Base-by-base conservation (phyloP, 2,113 vertebrate genomes). In the Fregetta grallaria region DNA sequence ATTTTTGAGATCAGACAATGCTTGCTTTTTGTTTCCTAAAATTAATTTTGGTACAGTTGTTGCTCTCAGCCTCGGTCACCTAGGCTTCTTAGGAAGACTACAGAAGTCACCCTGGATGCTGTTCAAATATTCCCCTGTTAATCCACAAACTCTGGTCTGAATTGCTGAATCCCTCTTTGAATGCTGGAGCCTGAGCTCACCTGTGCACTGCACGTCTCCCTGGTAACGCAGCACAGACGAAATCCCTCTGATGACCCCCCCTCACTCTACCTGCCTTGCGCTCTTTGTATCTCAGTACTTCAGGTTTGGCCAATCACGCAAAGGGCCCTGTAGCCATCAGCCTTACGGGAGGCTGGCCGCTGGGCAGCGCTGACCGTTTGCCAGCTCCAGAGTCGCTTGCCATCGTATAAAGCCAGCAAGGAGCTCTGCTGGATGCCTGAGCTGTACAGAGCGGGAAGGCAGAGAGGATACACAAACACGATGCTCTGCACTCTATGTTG, bases 271-370 rank as follows among this genome's bases (percentile, higher is more conserved):
- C 55, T 50, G 78, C n/a, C 58, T 61, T 0, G 3, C 18, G 52
- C 36, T 18, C 52, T 32, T 27, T 61, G 22, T 47, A 13, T 11
- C 49, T 32, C 79, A 34, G 16, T 18, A 11, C 10, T n/a, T 30
- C 71, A 8, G 30, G 1, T 16, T 6, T 67, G 85, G 62, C 62
- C 42, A 22, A 32, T 30, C 15, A 29, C 0, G 2, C 67, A 30
- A 13, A 27, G 40, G 49, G 32, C 36, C 44, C 30, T 56, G 36
- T 8, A 36, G n/a, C 20, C 36, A 5, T 62, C 30, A 32, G 61
- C 81, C 34, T 5, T 23, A 36, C 0, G 1, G 30, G 17, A 34
- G 10, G 52, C 26, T 38, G 68, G 34, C 20, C 0, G 3, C 50
- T 32, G 23, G 38, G 19, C n/a, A 26, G 21, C 1, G 1, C 88